A percentile compares a stretch with the other conserved stretches of the same genome.
These are phyloP conservation scores for Microcaecilia unicolor DNA, from an alignment of 2,797 vertebrate species.

Conservation along the genomic window DNA sequence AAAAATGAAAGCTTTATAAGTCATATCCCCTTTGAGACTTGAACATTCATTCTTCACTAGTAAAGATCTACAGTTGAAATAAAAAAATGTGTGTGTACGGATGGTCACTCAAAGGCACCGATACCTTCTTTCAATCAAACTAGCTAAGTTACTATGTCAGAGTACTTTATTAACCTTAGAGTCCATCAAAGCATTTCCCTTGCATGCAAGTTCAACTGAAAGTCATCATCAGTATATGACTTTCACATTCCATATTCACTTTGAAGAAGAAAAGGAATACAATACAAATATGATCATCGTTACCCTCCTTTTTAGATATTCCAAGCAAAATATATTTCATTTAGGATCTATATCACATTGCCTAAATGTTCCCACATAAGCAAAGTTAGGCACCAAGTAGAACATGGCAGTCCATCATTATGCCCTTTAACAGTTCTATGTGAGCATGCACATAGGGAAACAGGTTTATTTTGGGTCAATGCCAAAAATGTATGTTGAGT, in stretches of 20 bases:
- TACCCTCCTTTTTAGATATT: too few species aligned
- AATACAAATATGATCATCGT: too few species aligned
- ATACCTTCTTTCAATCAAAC: too few species aligned
- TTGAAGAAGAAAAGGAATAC: conserved; percentile 30
- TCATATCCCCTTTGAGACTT: too few species aligned
- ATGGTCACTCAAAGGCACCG: too few species aligned
- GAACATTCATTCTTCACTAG: too few species aligned
- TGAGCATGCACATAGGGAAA: background rate
- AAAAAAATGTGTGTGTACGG: conserved; percentile 12
- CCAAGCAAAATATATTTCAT: too few species aligned
- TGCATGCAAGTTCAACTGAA: conserved; percentile 14
- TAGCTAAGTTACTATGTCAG: too few species aligned
- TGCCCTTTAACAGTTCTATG: conserved; percentile 5
- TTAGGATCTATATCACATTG: too few species aligned
- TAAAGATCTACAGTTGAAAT: conserved; percentile 23
- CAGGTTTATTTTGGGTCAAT: background rate
- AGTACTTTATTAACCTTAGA: conserved; percentile 16
- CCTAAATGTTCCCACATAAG: too few species aligned
- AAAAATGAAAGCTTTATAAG: too few species aligned
- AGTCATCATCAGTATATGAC: too few species aligned
- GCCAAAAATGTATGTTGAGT: conserved; percentile 10
- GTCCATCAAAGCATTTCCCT: background rate
- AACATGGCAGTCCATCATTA: background rate
- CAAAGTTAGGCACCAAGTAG: background rate
- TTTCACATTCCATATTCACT: conserved; percentile 42